phyloP scores from a whole-genome alignment of 2,797 vertebrate genomes.

The Caiman crocodilus region DNA sequence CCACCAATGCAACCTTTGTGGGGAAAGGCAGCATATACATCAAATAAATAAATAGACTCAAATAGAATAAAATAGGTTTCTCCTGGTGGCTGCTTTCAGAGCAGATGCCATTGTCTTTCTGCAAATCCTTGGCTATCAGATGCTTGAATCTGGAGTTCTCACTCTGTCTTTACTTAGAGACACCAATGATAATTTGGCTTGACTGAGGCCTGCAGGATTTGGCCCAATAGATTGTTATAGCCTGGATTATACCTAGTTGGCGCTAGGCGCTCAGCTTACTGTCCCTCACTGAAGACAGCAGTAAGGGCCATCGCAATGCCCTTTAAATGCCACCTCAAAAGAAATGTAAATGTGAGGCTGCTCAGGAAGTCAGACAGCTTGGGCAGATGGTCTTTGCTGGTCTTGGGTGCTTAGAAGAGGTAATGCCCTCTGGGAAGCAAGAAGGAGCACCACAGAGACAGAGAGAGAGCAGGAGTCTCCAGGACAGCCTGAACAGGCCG shows the following conservation, averaged over 20 bases:
- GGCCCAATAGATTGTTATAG: accelerated
- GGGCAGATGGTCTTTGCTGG: accelerated
- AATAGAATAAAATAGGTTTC: neutral
- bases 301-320: neutral
- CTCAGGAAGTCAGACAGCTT: neutral
- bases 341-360: neutral
- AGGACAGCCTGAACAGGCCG: neutral
- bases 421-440: neutral
- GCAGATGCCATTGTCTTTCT: neutral
- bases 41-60: neutral
- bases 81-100: neutral
- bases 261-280: accelerated
- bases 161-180: neutral
- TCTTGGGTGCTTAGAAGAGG: accelerated
- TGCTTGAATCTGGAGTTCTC: neutral
- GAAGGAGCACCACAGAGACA: too few relatives aligned
- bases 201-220: neutral
- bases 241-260: accelerated
- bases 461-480: neutral
- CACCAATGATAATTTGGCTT: neutral
- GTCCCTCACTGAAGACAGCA: neutral
- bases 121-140: neutral
- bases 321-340: neutral
- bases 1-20: too few relatives aligned
- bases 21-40: neutral